Evolutionary conservation across 2,888 invertebrate species (phyloP).

Genomic region (Gnatocerus cornutus): DNA sequence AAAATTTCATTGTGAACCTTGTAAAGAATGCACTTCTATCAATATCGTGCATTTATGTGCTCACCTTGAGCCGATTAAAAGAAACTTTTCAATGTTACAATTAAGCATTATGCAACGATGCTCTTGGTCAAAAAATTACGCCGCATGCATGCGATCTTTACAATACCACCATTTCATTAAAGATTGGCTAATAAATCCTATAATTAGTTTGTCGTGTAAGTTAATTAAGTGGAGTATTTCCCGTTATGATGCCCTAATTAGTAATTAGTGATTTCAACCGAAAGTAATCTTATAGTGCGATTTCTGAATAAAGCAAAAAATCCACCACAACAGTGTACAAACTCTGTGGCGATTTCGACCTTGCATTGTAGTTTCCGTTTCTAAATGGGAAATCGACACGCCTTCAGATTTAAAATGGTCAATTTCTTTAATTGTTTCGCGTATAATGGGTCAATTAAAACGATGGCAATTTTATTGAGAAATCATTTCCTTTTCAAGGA

Average conservation of each 20-base stretch:
- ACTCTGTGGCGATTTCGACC: slow-evolving; percentile 18
- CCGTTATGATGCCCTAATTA: slow-evolving; percentile 8
- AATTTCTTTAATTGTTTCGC: slow-evolving; percentile 35
- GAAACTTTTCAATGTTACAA: slow-evolving; percentile 34
- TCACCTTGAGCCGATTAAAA: slow-evolving; percentile 44
- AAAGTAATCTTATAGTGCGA: too few relatives aligned
- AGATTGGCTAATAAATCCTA: slow-evolving; percentile 4
- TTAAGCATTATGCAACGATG: slow-evolving; percentile 29
- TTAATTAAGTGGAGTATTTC: slow-evolving; percentile 3
- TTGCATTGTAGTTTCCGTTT: slow-evolving; percentile 44
- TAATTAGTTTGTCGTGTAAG: slow-evolving; percentile 5
- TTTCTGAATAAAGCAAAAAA: too few relatives aligned
- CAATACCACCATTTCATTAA: neutral
- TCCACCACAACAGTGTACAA: neutral
- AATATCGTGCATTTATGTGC: slow-evolving; percentile 23
- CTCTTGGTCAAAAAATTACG: slow-evolving; percentile 17
- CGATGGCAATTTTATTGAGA: neutral
- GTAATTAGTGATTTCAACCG: neutral
- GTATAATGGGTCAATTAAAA: slow-evolving; percentile 4
- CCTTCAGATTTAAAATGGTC: slow-evolving; percentile 27
- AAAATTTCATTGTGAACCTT: slow-evolving; percentile 14
- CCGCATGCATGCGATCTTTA: neutral
- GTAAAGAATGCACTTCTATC: slow-evolving; percentile 41
- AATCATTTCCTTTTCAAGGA: slow-evolving; percentile 1
- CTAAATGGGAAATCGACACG: slow-evolving; percentile 40